A percentile compares a stretch with the other conserved stretches of the same genome.
These are phyloP conservation scores for Anarsia innoxiella DNA, from an alignment of 2,888 invertebrate species.

Conservation along the genomic window DNA sequence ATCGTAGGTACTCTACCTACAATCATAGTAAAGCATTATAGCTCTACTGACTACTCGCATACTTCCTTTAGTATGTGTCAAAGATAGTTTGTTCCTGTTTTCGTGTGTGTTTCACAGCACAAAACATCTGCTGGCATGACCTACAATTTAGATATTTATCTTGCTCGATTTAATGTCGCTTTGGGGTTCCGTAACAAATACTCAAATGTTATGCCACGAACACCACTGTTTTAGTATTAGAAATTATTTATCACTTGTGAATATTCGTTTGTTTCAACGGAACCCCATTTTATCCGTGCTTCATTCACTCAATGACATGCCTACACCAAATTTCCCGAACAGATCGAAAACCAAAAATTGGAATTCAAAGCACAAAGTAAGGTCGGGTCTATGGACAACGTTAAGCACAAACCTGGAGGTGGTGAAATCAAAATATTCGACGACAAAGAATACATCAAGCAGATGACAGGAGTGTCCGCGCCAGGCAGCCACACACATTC, in stretches of 20 bases:
- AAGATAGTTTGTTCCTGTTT: too few relatives aligned
- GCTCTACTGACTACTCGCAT: too few relatives aligned
- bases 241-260: too few relatives aligned
- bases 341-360: slow-evolving; percentile 93
- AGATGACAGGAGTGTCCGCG: slow-evolving; percentile 73
- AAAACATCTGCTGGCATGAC: too few relatives aligned
- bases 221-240: too few relatives aligned
- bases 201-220: slow-evolving; percentile 25
- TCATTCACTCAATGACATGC: slow-evolving; percentile 5
- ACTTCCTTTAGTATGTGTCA: too few relatives aligned
- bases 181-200: too few relatives aligned
- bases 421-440: slow-evolving; percentile 96
- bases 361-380: slow-evolving; percentile 95
- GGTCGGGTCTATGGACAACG: slow-evolving; percentile 92
- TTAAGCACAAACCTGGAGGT: slow-evolving; percentile 93
- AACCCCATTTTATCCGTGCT: neutral
- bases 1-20: too few relatives aligned
- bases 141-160: too few relatives aligned
- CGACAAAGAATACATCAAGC: slow-evolving; percentile 92
- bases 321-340: slow-evolving; percentile 61
- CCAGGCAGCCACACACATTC: slow-evolving; percentile 55
- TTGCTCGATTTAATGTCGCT: too few relatives aligned
- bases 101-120: too few relatives aligned
- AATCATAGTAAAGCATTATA: too few relatives aligned
- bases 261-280: neutral